These are phyloP conservation scores for Portevinia maculata DNA, from an alignment of 2,888 invertebrate genomes.

Conservation along the genomic window DNA sequence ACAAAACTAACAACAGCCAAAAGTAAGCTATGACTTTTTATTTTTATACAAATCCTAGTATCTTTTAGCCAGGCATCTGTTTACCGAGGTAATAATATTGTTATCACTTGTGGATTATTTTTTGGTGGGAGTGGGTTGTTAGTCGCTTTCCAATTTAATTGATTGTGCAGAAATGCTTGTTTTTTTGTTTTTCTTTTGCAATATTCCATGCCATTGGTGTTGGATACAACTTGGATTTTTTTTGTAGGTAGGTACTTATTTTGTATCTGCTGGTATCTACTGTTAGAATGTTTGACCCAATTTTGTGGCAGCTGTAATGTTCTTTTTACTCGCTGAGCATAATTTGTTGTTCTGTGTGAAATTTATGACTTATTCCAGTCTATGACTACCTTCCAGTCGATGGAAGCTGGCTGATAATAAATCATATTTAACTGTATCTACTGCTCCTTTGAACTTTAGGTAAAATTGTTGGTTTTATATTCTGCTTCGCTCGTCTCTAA, in stretches of 20 bases:
- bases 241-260: too few relatives aligned
- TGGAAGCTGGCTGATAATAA: slow-evolving; percentile 59
- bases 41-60: neutral
- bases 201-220: slow-evolving; percentile 19
- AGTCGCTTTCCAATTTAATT: slow-evolving; percentile 38
- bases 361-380: slow-evolving; percentile 46
- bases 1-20: slow-evolving; percentile 31
- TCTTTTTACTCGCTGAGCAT: slow-evolving; percentile 21
- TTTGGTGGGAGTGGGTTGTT: slow-evolving; percentile 14
- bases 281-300: slow-evolving; percentile 50
- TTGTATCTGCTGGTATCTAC: slow-evolving; percentile 1
- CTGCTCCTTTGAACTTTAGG: slow-evolving; percentile 41
- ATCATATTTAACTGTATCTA: slow-evolving; percentile 48
- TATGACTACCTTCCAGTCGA: slow-evolving; percentile 27
- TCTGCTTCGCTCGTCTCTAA: slow-evolving; percentile 8
- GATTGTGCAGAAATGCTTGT: slow-evolving; percentile 22
- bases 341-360: slow-evolving; percentile 35
- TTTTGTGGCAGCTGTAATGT: slow-evolving; percentile 29
- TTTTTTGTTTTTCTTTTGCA: slow-evolving; percentile 1
- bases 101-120: slow-evolving; percentile 5
- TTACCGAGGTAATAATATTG: slow-evolving; percentile 13
- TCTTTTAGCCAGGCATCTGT: slow-evolving; percentile 11
- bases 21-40: slow-evolving; percentile 49
- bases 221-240: too few relatives aligned
- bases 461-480: slow-evolving; percentile 6